Percentiles rank a stretch among this genome's conserved stretches.
These are phyloP conservation scores for Silurus aristotelis DNA, from an alignment of 2,797 vertebrate genomes.

Conservation along the genomic window DNA sequence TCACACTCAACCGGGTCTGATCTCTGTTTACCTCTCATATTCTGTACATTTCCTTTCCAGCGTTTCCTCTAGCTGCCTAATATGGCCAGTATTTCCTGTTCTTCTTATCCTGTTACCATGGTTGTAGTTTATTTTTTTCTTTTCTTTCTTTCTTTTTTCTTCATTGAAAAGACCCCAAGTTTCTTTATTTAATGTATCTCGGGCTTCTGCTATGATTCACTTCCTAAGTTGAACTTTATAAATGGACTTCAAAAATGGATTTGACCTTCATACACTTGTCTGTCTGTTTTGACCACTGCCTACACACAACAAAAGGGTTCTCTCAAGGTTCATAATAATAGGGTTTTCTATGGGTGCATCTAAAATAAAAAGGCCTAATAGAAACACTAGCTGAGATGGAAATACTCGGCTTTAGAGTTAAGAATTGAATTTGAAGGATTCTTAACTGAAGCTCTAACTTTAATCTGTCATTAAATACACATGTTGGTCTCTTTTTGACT, in stretches of 20 bases:
- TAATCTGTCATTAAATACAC: constrained; percentile 2
- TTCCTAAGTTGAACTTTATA: not conserved
- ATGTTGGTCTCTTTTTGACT: not conserved
- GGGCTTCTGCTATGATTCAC: not conserved
- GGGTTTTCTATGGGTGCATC: not conserved
- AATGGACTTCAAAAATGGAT: constrained; percentile 2
- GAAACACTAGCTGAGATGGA: not conserved
- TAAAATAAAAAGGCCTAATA: not conserved
- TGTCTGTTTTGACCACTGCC: not conserved
- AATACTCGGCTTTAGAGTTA: not conserved
- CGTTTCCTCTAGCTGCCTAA: not conserved
- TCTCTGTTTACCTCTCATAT: not conserved
- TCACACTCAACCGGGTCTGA: not conserved
- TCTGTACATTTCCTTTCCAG: not conserved
- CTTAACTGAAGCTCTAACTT: not conserved
- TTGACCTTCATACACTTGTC: constrained; percentile 3
- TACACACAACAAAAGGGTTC: not conserved
- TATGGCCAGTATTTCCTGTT: constrained; percentile 12
- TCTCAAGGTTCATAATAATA: not conserved
- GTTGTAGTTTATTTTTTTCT: not conserved
- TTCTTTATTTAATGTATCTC: not conserved
- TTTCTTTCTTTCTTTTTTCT: not conserved
- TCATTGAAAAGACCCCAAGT: not conserved
- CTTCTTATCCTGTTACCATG: constrained; percentile 19
- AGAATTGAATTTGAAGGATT: not conserved